These are phyloP conservation scores for Leuciscus idus DNA, from an alignment of 2,113 vertebrate species.

Conservation along the genomic window DNA sequence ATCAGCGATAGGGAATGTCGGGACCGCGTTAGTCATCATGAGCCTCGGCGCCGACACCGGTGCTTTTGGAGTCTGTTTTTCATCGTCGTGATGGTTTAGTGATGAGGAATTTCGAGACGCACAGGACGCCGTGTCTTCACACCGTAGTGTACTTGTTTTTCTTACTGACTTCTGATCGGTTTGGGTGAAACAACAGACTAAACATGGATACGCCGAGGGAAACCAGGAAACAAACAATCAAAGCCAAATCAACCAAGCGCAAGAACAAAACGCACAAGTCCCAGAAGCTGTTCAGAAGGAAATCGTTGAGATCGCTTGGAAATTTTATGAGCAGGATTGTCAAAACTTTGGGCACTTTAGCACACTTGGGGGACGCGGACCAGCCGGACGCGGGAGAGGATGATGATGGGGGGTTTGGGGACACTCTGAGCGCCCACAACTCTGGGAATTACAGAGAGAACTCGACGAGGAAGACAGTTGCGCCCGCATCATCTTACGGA, in stretches of 20 bases:
- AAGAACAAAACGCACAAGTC: conserved; percentile 72
- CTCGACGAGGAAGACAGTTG: conserved; percentile 65
- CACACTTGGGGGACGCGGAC: conserved; percentile 74
- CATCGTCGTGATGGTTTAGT: conserved; percentile 58
- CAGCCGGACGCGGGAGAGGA: conserved; percentile 74
- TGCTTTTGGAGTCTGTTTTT: conserved; percentile 46
- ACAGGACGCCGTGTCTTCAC: conserved; percentile 66
- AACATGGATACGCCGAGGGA: conserved; percentile 72
- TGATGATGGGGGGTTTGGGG: conserved; percentile 77
- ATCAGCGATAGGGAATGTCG: conserved; percentile 51
- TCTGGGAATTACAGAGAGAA: conserved; percentile 65
- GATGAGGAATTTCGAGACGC: conserved; percentile 59
- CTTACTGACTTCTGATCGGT: not conserved
- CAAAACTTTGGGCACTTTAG: conserved; percentile 81
- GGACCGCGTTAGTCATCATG: conserved; percentile 54
- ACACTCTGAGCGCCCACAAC: conserved; percentile 67
- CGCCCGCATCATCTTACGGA: conserved; percentile 62
- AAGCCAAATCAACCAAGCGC: conserved; percentile 67
- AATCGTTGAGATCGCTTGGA: conserved; percentile 80
- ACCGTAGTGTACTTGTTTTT: conserved; percentile 8
- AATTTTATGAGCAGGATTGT: conserved; percentile 82
- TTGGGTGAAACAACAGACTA: not conserved
- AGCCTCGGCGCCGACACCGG: conserved; percentile 62
- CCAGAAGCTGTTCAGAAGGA: conserved; percentile 68
- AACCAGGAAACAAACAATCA: conserved; percentile 67